A percentile compares a stretch with the other conserved stretches of the same genome.
These are phyloP conservation scores for Fregetta grallaria DNA, from an alignment of 2,113 vertebrate species.

Conservation along the genomic window DNA sequence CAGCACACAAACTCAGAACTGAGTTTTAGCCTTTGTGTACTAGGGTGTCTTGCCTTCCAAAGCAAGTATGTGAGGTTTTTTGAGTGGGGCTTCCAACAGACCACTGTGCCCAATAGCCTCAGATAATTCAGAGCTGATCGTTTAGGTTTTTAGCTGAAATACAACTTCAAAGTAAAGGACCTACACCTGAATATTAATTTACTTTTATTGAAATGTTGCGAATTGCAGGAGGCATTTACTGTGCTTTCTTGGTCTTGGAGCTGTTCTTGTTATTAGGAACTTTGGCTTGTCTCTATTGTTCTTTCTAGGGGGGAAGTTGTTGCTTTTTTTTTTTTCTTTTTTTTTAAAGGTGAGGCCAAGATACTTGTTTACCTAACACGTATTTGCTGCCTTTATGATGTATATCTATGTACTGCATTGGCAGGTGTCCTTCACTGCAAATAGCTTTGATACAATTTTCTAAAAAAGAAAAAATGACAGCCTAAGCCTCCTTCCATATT, in stretches of 20 bases:
- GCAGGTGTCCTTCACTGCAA: neutral
- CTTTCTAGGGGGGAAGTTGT: neutral
- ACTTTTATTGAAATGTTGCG: neutral
- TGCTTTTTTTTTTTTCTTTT: neutral
- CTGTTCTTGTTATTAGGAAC: neutral
- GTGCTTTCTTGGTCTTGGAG: neutral
- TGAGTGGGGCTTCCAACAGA: neutral
- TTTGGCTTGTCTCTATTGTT: neutral
- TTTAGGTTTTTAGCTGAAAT: neutral
- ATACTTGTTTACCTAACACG: neutral
- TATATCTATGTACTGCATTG: neutral
- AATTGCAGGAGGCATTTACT: neutral
- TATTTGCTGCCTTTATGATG: neutral
- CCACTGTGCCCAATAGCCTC: neutral
- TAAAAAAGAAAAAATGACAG: neutral
- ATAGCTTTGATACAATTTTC: neutral
- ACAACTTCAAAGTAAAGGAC: neutral
- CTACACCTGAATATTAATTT: neutral
- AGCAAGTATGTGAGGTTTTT: neutral
- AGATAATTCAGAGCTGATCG: neutral
- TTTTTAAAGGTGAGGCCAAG: neutral
- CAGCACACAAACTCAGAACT: neutral
- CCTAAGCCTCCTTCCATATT: neutral
- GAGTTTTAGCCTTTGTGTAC: neutral
- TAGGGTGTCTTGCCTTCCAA: neutral